These are phyloP conservation scores for Phrynocephalus versicolor DNA, from an alignment of 2,113 vertebrate genomes.

Conservation along the genomic window DNA sequence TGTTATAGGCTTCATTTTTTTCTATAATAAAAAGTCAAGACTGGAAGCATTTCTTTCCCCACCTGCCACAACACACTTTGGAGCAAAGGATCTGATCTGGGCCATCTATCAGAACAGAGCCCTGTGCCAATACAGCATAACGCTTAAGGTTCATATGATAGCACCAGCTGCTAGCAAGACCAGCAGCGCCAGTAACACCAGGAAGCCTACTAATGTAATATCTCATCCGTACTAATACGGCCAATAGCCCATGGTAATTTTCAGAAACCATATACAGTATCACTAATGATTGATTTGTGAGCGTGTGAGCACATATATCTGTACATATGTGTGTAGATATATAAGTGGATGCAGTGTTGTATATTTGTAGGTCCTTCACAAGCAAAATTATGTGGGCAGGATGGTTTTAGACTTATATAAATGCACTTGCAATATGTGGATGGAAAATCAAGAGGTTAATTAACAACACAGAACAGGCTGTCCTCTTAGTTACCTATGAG, in stretches of 20 bases:
- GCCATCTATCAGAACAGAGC: not conserved
- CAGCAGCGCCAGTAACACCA: not conserved
- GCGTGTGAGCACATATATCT: conserved; percentile 63
- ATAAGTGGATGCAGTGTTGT: conserved; percentile 43
- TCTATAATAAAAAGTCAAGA: not conserved
- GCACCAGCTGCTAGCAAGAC: conserved; percentile 1
- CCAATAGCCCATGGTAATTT: conserved; percentile 42
- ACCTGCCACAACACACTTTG: not conserved
- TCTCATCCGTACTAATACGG: not conserved
- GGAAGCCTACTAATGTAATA: conserved; percentile 16
- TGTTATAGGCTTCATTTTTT: not conserved
- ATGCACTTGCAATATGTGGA: not conserved
- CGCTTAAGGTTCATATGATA: not conserved
- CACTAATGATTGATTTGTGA: conserved; percentile 44
- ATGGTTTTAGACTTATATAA: not conserved
- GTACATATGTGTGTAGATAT: conserved; percentile 54
- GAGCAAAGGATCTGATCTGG: not conserved
- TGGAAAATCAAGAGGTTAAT: not conserved
- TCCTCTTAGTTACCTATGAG: not conserved
- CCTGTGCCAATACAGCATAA: not conserved
- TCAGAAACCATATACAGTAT: conserved; percentile 72
- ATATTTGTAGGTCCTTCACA: not conserved
- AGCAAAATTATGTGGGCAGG: not conserved
- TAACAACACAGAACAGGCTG: not conserved
- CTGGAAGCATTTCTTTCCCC: not conserved